Percentiles rank a stretch among this genome's conserved stretches.
phyloP scores from a whole-genome alignment of 2,113 vertebrate genomes.

The Seriola dumerili region DNA sequence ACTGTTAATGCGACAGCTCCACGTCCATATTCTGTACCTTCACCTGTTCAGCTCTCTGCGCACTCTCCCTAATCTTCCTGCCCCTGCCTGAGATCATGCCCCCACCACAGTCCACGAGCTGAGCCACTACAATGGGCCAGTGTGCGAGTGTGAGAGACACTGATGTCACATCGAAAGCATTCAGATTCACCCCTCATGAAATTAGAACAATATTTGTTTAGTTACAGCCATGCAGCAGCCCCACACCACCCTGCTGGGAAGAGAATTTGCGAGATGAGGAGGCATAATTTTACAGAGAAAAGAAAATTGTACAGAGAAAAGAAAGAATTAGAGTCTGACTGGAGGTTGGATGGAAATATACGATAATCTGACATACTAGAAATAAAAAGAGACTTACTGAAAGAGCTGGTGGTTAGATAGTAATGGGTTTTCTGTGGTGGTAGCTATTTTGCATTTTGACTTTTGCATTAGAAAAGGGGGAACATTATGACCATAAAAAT shows the following conservation, averaged over 20 bases:
- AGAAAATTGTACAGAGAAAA: constrained; percentile 21
- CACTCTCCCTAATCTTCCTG: constrained; percentile 9
- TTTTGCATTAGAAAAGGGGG: neutral
- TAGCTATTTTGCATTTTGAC: constrained; percentile 9
- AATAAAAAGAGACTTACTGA: constrained; percentile 23
- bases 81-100: constrained; percentile 39
- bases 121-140: constrained; percentile 79
- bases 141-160: constrained; percentile 75
- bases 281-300: constrained; percentile 30
- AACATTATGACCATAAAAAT: constrained; percentile 4
- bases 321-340: constrained; percentile 30
- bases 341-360: constrained; percentile 49
- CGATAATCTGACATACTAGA: constrained; percentile 43
- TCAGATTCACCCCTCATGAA: constrained; percentile 80
- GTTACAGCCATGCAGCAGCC: constrained; percentile 69
- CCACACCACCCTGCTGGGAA: constrained; percentile 55
- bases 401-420: neutral
- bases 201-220: constrained; percentile 86
- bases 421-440: neutral
- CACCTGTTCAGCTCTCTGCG: constrained; percentile 35
- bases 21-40: constrained; percentile 4
- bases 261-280: constrained; percentile 57
- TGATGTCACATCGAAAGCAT: constrained; percentile 85
- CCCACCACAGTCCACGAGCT: constrained; percentile 54
- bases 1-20: neutral